Percentiles rank a stretch among this genome's conserved stretches.
Conservation (phyloP, 2,113 vertebrate genomes). For the Myiozetetes cayanensis region DNA sequence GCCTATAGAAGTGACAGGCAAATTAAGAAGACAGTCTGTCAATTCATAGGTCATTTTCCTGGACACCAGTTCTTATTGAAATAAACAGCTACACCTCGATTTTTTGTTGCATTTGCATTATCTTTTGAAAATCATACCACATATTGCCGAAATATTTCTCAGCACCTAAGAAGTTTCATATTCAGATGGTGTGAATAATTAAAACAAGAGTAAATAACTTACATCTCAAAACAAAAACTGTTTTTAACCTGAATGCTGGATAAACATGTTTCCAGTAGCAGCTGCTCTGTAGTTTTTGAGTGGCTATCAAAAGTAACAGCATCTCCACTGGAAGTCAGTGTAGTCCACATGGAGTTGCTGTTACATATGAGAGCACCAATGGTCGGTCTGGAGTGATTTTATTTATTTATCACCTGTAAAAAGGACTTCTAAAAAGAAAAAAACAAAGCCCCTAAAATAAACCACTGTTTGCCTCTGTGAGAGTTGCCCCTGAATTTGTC, state of each 20-base stretch:
- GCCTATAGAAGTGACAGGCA: conserved; percentile 85
- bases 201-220: background rate
- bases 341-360: conserved; percentile 85
- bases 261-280: background rate
- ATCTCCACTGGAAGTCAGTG: conserved; percentile 78
- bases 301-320: conserved; percentile 80
- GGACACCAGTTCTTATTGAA: conserved; percentile 32
- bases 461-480: background rate
- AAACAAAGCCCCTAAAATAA: background rate
- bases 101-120: background rate
- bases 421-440: background rate
- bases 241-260: background rate
- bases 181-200: background rate
- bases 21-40: conserved; percentile 70
- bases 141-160: background rate
- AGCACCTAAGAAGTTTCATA: background rate
- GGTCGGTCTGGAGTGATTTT: background rate
- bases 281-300: conserved; percentile 32
- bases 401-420: background rate
- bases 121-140: background rate
- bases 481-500: background rate
- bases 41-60: conserved; percentile 86
- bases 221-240: background rate
- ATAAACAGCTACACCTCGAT: background rate
- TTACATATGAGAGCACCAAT: conserved; percentile 76